Base-by-base conservation (phyloP, 1,140 invertebrate genomes). In the Drosophila truncata region DNA sequence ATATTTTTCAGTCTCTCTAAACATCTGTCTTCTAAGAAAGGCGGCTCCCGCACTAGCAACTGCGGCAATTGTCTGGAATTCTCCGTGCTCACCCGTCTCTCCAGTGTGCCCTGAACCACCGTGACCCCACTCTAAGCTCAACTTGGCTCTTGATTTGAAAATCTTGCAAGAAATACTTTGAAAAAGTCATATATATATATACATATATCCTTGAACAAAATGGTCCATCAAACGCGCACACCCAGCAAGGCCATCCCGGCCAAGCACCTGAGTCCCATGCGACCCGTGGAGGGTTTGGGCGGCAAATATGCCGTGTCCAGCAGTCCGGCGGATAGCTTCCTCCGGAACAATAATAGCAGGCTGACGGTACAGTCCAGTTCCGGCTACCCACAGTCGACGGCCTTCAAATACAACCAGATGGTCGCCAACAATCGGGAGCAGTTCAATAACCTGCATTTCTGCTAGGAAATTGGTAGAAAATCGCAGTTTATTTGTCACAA, bases 21-120 rank as follows among this genome's bases (percentile, higher is more conserved):
- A 65, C 91, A 92, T 60, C 77, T 92, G 20, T 92, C 91, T 63
- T 92, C 91, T 5, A 92, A 92, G 69, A 92, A 91, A 63, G 91
- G 86, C 52, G 86, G 91, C 52, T 92, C 91, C 8, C 81, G 91
- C 50, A 92, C 91, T 44, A 91, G 86, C 50, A 92, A 91, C 70
- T 91, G 91, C 86, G 91, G 77, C 35, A 92, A 92, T 72, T 60
- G 75, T 71, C 83, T 92, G 60, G 91, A 92, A 81, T 92, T 91
- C 65, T 80, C 86, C n/a, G 81, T 92, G 27, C 81, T 92, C 18
- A 91, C 83, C 5, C 91, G 77, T 11, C 66, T 91, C 33, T 86
- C 92, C 74, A 92, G 78, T 80, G 91, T 92, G 58, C 91, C 91
- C 71, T 92, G 91, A 92, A 74, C 65, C 50, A 13, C 10, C 11